Evolutionary conservation across 2,113 vertebrate species (phyloP).

Genomic region (Campylomormyrus numenius): DNA sequence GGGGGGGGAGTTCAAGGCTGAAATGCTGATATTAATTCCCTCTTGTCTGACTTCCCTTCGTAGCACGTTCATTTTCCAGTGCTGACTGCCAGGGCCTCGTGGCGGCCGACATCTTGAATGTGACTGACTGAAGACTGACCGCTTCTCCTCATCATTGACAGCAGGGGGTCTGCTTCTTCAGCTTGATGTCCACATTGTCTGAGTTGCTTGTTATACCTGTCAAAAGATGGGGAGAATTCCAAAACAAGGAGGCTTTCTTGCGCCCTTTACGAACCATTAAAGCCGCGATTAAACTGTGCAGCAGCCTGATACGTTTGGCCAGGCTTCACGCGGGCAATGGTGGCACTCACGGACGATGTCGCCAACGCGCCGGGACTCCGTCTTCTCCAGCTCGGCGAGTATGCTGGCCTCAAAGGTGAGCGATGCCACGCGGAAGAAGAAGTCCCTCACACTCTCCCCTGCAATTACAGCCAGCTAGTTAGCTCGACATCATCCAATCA

Average conservation of each 20-base stretch:
- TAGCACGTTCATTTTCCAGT: neutral
- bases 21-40: neutral
- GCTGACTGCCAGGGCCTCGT: neutral
- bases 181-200: constrained; percentile 58
- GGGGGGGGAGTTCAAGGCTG: neutral
- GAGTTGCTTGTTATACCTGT: constrained; percentile 78
- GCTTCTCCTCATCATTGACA: constrained; percentile 63
- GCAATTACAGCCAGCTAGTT: constrained; percentile 1
- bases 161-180: constrained; percentile 73
- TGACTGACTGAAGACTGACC: neutral
- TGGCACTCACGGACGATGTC: constrained; percentile 83
- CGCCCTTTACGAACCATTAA: neutral
- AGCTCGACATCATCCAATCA: neutral
- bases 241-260: neutral
- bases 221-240: constrained; percentile 17
- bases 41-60: neutral
- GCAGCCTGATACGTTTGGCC: neutral
- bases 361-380: constrained; percentile 71
- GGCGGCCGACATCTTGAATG: neutral
- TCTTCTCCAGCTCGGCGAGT: constrained; percentile 84
- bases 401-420: constrained; percentile 86
- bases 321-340: neutral
- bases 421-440: constrained; percentile 89
- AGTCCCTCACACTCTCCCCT: constrained; percentile 87
- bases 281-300: neutral